Percentiles rank a stretch among this genome's conserved stretches.
phyloP scores from a whole-genome alignment of 2,888 invertebrate species.

The Torymus aiolomorphi region DNA sequence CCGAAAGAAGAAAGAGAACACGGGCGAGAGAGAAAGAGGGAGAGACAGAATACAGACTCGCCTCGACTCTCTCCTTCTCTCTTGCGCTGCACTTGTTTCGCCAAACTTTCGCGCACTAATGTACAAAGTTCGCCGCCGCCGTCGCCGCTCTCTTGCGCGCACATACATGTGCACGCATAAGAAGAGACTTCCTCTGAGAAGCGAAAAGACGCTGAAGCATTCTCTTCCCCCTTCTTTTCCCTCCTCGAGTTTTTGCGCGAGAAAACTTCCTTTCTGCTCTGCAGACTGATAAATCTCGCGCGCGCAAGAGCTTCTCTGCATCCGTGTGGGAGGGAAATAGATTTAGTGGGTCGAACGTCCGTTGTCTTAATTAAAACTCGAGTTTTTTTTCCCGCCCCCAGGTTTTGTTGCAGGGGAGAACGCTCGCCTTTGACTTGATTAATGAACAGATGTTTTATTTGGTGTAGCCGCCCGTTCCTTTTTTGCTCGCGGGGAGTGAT shows the following conservation, averaged over 20 bases:
- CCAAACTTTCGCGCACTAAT: constrained; percentile 52
- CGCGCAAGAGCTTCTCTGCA: background rate
- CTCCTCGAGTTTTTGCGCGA: background rate
- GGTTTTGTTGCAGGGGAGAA: background rate
- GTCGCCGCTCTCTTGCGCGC: too few relatives aligned
- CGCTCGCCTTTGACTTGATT: constrained; percentile 3
- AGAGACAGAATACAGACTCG: constrained; percentile 23
- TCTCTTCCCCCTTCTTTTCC: background rate
- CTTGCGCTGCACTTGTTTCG: constrained; percentile 31
- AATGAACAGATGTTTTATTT: background rate
- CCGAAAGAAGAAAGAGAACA: too few relatives aligned
- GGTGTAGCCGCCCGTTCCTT: too few relatives aligned
- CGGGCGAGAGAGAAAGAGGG: background rate
- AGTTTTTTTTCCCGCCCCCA: background rate
- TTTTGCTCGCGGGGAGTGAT: too few relatives aligned
- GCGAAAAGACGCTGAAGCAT: constrained; percentile 18
- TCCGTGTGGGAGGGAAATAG: background rate
- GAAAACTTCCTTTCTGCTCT: constrained; percentile 19
- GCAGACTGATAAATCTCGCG: constrained; percentile 39
- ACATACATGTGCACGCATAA: background rate
- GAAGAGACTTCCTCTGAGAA: constrained; percentile 11
- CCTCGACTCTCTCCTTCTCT: too few relatives aligned
- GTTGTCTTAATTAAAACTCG: constrained; percentile 43
- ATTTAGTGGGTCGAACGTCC: constrained; percentile 40
- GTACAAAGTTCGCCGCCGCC: constrained; percentile 50